A percentile compares a stretch with the other conserved stretches of the same genome.
phyloP scores from a whole-genome alignment of 2,888 invertebrate genomes.

The Lasioglossum villosulum region DNA sequence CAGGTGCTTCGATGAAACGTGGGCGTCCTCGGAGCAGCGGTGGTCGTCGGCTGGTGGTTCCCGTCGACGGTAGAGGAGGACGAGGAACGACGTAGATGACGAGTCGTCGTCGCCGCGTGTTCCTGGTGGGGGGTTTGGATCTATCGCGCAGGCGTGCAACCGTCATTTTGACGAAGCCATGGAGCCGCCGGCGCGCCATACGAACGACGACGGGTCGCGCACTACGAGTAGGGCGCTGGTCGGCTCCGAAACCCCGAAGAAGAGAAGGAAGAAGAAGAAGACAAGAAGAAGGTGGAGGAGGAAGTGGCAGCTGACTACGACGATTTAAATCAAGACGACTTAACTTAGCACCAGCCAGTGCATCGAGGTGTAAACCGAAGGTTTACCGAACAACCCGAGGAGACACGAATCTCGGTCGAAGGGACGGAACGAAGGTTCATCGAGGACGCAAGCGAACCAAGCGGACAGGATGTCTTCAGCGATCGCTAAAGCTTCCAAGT shows the following conservation, averaged over 20 bases:
- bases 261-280: slow-evolving; percentile 72
- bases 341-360: slow-evolving; percentile 42
- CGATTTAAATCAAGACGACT: slow-evolving; percentile 55
- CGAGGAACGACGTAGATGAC: slow-evolving; percentile 59
- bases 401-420: slow-evolving; percentile 50
- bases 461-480: slow-evolving; percentile 88
- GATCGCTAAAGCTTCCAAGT: slow-evolving; percentile 94
- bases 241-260: slow-evolving; percentile 82
- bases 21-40: slow-evolving; percentile 61
- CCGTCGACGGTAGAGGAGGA: slow-evolving; percentile 52
- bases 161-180: slow-evolving; percentile 81
- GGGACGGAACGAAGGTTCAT: slow-evolving; percentile 35
- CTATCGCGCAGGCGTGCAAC: slow-evolving; percentile 79
- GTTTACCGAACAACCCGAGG: slow-evolving; percentile 39
- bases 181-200: slow-evolving; percentile 86
- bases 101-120: slow-evolving; percentile 43
- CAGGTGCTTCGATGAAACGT: slow-evolving; percentile 61
- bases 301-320: slow-evolving; percentile 50
- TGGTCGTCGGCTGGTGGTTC: slow-evolving; percentile 62
- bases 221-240: slow-evolving; percentile 87
- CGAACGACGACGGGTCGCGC: slow-evolving; percentile 87
- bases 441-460: slow-evolving; percentile 75
- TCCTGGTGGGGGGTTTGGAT: slow-evolving; percentile 70
- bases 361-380: slow-evolving; percentile 37
- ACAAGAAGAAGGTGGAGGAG: slow-evolving; percentile 60